Conservation (phyloP, 1,140 invertebrate genomes). For the Solenopsis invicta region DNA sequence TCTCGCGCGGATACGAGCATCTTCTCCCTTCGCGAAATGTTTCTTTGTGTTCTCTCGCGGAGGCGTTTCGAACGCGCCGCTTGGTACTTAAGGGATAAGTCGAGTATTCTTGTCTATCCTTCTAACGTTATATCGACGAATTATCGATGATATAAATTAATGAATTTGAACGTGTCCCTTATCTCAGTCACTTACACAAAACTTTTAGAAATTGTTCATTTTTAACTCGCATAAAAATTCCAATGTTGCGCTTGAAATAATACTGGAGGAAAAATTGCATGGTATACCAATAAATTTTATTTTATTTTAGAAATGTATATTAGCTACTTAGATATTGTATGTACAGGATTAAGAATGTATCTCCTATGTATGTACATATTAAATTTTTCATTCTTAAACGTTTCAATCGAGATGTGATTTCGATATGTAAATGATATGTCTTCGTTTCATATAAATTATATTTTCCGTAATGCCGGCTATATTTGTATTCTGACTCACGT, state of each 20-base stretch:
- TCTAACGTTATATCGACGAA: background rate
- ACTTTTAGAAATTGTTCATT: background rate
- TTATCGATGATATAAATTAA: conserved; percentile 10
- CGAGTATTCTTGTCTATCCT: conserved; percentile 20
- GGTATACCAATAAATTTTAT: background rate
- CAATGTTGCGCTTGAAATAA: background rate
- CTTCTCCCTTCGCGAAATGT: conserved; percentile 41
- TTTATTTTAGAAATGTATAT: background rate
- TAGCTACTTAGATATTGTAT: background rate
- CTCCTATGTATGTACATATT: too few species aligned
- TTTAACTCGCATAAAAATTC: background rate
- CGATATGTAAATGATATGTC: background rate
- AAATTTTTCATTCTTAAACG: background rate
- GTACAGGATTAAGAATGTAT: background rate
- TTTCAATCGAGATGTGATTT: conserved; percentile 4
- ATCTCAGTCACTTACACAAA: background rate
- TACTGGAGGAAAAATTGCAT: background rate
- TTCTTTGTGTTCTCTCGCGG: conserved; percentile 54
- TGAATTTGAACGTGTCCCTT: background rate
- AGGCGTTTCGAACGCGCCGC: conserved; percentile 39
- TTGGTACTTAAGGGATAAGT: conserved; percentile 28
- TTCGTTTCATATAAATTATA: conserved; percentile 2
- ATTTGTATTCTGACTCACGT: conserved; percentile 25
- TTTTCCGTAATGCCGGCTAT: background rate
- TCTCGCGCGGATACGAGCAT: conserved; percentile 47